A percentile compares a stretch with the other conserved stretches of the same genome.
These are phyloP conservation scores for Epiperipatus broadwayi DNA, from an alignment of 2,888 invertebrate species.

Conservation along the genomic window DNA sequence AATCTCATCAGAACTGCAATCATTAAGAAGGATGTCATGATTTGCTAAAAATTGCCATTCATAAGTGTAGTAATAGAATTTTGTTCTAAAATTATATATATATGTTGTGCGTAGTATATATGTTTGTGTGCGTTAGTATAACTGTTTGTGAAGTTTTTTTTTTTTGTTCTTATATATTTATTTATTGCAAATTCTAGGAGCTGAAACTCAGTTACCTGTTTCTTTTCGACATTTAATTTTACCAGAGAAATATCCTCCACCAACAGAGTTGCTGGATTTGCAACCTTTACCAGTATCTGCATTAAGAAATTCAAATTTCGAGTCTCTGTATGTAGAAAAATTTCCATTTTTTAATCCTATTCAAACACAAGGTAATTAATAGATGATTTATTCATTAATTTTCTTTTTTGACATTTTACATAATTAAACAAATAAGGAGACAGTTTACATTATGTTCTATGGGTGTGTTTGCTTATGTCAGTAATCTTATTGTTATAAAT, in stretches of 20 bases:
- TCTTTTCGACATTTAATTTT: constrained; percentile 90
- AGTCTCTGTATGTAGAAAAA: constrained; percentile 59
- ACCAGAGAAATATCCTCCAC: constrained; percentile 94
- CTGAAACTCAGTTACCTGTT: constrained; percentile 86
- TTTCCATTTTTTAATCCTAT: constrained; percentile 94
- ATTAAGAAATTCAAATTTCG: constrained; percentile 40
- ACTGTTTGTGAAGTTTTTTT: constrained; percentile 1
- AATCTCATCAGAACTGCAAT: no score
- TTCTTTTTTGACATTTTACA: no score
- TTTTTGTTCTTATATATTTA: constrained; percentile 20
- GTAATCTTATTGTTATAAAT: no score
- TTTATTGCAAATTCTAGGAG: no score
- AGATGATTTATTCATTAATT: constrained; percentile 3
- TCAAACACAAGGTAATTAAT: constrained; percentile 70
- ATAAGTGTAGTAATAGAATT: no score
- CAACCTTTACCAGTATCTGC: constrained; percentile 62
- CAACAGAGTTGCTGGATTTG: constrained; percentile 85
- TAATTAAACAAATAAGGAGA: no score
- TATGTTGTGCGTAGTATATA: constrained; percentile 5
- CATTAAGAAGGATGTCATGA: no score
- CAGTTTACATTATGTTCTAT: no score
- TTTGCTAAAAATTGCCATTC: no score
- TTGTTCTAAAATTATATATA: no score
- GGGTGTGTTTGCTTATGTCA: no score
- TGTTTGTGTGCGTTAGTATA: background rate